Evolutionary conservation across 2,888 invertebrate genomes (phyloP), one percentile per base, ranked within the genome.

Genomic region (Rhagonycha fulva): DNA sequence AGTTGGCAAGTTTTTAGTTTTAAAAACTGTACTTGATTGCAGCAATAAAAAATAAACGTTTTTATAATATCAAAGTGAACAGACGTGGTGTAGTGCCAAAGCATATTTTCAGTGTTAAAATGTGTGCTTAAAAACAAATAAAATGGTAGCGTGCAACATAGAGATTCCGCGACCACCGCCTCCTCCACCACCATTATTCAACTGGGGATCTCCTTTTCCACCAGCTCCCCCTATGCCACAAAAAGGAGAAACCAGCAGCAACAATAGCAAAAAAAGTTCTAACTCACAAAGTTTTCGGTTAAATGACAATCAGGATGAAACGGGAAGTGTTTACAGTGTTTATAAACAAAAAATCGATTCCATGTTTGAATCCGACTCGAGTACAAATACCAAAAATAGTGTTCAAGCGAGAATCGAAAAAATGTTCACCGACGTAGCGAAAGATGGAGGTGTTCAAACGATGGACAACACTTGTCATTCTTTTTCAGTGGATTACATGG

Each of bases 351-450:
- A 94, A 86, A 96, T 96, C 85, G 96, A 96, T 88, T 92, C 95
- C 24, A 93, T 96, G 88, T 96, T 96, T 88, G 89, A 89, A 77
- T 86, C 84, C 76, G 88, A 84, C 79, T 84, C 82, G 81, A 89
- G 84, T 79, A 75, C 84, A 80, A 83, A 86, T 84, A 89, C 91
- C 47, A 92, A 91, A 82, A 95, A 95, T 83, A 93, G 93, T 72
- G 95, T 96, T 2, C 96, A 96, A 87, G 95, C 94, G 14, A 92
- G 94, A 83, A 96, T 96, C 87, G 96, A 96, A 86, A 93, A 93
- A 82, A 94, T 96, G 92, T 96, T 96, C 85, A 92, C 92, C 24
- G 94, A 94, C 77, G 92, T 94, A 83, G 92, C 93, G 3, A 87
- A 90, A 68, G 90, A 92, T 77, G 85, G 87, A 30, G 90, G 90